phyloP scores from a whole-genome alignment of 2,113 vertebrate genomes.

The Thermophis baileyi region DNA sequence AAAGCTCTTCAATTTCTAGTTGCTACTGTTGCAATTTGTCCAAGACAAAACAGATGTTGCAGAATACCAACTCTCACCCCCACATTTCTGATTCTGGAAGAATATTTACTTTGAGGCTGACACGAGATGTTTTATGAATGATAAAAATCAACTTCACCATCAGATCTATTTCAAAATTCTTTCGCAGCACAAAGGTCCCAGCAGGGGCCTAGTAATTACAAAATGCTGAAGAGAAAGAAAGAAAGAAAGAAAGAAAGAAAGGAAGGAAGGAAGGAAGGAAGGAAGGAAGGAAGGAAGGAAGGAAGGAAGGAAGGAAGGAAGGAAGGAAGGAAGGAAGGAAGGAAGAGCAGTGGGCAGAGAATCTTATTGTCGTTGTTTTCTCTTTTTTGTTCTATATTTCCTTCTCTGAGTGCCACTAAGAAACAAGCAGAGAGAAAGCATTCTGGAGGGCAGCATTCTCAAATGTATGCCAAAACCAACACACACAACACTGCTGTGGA shows the following conservation, averaged over 20 bases:
- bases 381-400: constrained; percentile 45
- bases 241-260: too few species aligned
- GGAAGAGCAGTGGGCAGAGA: too few species aligned
- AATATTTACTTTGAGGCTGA: not conserved
- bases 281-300: too few species aligned
- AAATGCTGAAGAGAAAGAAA: not conserved
- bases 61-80: not conserved
- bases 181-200: not conserved
- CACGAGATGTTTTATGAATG: accelerated
- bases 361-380: not conserved
- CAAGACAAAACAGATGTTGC: not conserved
- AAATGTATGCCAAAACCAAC: not conserved
- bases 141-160: constrained; percentile 43
- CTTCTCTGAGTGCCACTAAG: accelerated
- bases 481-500: not conserved
- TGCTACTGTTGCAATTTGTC: not conserved
- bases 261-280: too few species aligned
- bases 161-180: not conserved
- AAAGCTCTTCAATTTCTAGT: not conserved
- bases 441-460: not conserved
- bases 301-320: too few species aligned
- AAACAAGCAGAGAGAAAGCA: not conserved
- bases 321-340: too few species aligned
- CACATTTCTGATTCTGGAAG: not conserved
- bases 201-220: not conserved